These are phyloP conservation scores for Nasonia oneida DNA, from an alignment of 2,888 invertebrate species.

Conservation along the genomic window DNA sequence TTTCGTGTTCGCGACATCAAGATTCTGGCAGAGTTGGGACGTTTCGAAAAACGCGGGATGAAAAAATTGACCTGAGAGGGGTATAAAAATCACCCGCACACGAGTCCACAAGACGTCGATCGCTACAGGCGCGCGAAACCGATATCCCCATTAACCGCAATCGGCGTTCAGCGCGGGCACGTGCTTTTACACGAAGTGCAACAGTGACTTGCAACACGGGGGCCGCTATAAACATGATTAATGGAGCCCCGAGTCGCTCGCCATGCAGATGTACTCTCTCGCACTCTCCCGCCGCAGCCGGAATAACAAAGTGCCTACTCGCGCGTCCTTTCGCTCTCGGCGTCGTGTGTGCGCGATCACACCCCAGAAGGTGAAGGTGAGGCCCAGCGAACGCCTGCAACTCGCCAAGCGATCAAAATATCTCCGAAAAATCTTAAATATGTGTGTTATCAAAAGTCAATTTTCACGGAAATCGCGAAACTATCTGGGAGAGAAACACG, in stretches of 20 bases:
- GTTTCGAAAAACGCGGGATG: neutral
- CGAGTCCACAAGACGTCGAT: slow-evolving; percentile 18
- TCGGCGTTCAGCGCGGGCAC: slow-evolving; percentile 64
- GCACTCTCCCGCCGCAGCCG: slow-evolving; percentile 67
- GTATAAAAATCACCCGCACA: neutral
- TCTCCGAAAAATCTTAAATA: no score
- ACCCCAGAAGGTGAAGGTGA: neutral
- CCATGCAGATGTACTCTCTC: slow-evolving; percentile 74
- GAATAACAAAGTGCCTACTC: slow-evolving; percentile 73
- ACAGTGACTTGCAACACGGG: slow-evolving; percentile 77
- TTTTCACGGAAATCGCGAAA: slow-evolving; percentile 19
- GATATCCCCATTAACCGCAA: slow-evolving; percentile 66
- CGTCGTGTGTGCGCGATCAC: neutral
- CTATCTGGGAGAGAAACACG: neutral
- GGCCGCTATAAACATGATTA: slow-evolving; percentile 78
- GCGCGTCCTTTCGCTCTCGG: slow-evolving; percentile 63
- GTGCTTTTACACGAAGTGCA: slow-evolving; percentile 73
- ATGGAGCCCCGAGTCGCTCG: slow-evolving; percentile 75
- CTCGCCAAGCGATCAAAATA: neutral
- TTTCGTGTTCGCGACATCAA: neutral
- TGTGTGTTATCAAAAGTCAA: slow-evolving; percentile 21
- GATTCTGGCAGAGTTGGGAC: neutral
- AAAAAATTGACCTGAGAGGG: neutral
- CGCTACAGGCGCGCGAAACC: slow-evolving; percentile 64
- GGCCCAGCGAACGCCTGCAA: slow-evolving; percentile 16